phyloP scores from a whole-genome alignment of 2,113 vertebrate genomes.

The Erinaceus europaeus region DNA sequence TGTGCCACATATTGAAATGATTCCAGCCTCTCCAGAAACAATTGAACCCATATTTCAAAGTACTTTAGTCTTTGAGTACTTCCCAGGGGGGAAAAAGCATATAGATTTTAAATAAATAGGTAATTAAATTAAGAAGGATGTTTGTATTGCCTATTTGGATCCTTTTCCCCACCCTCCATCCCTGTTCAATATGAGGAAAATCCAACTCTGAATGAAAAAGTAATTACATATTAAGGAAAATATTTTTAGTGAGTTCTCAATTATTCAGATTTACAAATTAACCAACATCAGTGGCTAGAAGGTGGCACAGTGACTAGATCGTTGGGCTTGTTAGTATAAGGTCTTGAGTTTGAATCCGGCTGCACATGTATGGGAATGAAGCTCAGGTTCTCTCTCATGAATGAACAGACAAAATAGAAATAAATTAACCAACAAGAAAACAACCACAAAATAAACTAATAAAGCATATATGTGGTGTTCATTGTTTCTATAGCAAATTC shows the following conservation, averaged over 20 bases:
- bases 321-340: too few relatives aligned
- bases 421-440: background rate
- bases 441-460: background rate
- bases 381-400: too few relatives aligned
- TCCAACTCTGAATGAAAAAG: background rate
- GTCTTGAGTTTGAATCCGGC: too few relatives aligned
- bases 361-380: too few relatives aligned
- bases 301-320: too few relatives aligned
- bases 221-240: slow-evolving; percentile 3
- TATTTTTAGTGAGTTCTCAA: background rate
- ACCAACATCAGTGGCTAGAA: too few relatives aligned
- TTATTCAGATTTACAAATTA: slow-evolving; percentile 2
- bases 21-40: background rate
- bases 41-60: background rate
- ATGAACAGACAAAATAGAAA: too few relatives aligned
- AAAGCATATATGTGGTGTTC: background rate
- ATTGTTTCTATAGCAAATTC: background rate
- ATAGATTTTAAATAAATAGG: background rate
- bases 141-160: slow-evolving; percentile 8
- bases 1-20: background rate
- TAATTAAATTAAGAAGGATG: background rate
- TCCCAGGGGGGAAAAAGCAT: background rate
- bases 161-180: background rate
- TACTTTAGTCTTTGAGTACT: background rate
- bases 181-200: slow-evolving; percentile 34